Conservation (phyloP, 2,888 invertebrate species). For the Polymixis flavicincta region DNA sequence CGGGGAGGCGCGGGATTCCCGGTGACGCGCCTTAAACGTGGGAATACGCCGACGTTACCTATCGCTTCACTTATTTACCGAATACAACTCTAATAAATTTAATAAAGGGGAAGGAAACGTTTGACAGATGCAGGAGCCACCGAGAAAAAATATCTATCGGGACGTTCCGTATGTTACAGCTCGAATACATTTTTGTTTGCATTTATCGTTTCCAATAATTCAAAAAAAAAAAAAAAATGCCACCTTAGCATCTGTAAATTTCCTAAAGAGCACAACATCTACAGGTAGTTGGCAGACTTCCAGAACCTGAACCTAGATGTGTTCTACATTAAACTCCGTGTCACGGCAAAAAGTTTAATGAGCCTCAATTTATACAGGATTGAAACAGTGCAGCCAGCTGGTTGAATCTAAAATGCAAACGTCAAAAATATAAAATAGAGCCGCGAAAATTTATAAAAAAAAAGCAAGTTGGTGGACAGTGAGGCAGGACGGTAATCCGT, state of each 20-base stretch:
- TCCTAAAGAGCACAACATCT: conserved; percentile 78
- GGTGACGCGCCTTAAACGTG: conserved; percentile 77
- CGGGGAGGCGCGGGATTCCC: conserved; percentile 80
- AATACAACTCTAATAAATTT: conserved; percentile 86
- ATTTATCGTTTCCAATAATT: conserved; percentile 75
- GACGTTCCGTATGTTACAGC: conserved; percentile 62
- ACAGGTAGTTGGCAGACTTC: conserved; percentile 89
- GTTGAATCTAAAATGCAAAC: conserved; percentile 61
- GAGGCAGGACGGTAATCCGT: conserved; percentile 82
- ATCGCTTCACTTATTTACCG: conserved; percentile 83
- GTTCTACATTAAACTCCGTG: conserved; percentile 78
- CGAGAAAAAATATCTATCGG: conserved; percentile 67
- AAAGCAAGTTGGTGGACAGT: conserved; percentile 74
- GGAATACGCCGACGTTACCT: conserved; percentile 78
- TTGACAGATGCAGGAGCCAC: conserved; percentile 76
- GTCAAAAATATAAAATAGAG: conserved; percentile 68
- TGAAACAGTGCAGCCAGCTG: conserved; percentile 37
- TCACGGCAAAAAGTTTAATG: conserved; percentile 80
- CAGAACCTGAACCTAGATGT: conserved; percentile 84
- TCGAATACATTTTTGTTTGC: conserved; percentile 68
- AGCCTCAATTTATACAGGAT: conserved; percentile 63
- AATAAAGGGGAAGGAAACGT: conserved; percentile 84
- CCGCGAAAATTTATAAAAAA: conserved; percentile 70
- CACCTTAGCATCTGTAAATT: conserved; percentile 77
- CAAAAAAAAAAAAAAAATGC: conserved; percentile 70